Evolutionary conservation across 1,140 invertebrate genomes (phyloP).

Genomic region (Apocrypta bakeri): DNA sequence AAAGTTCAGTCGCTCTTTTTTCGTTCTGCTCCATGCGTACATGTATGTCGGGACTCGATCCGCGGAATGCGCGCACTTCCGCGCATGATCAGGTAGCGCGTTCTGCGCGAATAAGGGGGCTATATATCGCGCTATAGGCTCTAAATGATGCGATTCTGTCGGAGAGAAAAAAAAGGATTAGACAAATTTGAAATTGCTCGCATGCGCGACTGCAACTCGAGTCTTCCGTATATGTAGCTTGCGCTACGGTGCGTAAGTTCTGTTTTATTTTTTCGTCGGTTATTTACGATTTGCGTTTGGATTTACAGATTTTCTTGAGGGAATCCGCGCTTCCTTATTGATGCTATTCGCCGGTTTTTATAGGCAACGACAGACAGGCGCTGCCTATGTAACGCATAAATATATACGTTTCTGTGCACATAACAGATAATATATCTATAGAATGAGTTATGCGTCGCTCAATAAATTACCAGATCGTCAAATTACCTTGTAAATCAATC

Average conservation of each 20-base stretch:
- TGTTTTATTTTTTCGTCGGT: neutral
- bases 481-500: neutral
- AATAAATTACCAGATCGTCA: neutral
- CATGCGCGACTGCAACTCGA: neutral
- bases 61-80: conserved; percentile 15
- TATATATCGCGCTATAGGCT: neutral
- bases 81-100: neutral
- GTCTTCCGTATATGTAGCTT: neutral
- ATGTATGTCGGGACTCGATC: neutral
- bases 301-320: neutral
- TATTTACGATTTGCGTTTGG: neutral
- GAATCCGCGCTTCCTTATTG: neutral
- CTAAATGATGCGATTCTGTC: neutral
- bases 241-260: neutral
- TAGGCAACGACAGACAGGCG: too few species aligned
- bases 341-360: neutral
- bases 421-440: neutral
- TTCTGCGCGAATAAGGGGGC: neutral
- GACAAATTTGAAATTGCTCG: neutral
- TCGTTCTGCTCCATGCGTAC: neutral
- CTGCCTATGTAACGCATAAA: too few species aligned
- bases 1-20: neutral
- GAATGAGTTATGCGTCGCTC: neutral
- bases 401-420: too few species aligned
- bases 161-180: neutral